Conservation (phyloP, 2,888 invertebrate species). For the Cataglyphis albicans region DNA sequence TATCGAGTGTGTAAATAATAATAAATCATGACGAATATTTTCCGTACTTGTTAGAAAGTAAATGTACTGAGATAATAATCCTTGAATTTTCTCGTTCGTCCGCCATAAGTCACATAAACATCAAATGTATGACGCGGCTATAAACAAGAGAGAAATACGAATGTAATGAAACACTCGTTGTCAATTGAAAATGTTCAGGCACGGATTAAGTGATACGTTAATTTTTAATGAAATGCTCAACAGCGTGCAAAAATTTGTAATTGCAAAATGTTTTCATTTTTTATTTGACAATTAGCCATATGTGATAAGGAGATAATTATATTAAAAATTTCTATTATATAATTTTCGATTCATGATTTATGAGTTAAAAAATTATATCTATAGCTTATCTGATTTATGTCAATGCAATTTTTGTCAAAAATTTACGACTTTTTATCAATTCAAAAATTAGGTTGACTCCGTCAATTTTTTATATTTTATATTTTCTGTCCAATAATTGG, state of each 20-base stretch:
- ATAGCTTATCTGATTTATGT: not conserved
- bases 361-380: not conserved
- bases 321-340: not conserved
- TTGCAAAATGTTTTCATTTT: not conserved
- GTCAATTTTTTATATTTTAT: not conserved
- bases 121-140: slow-evolving; percentile 24
- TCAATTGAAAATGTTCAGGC: slow-evolving; percentile 25
- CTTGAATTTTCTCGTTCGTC: slow-evolving; percentile 28
- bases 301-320: not conserved
- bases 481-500: not conserved
- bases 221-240: slow-evolving; percentile 5
- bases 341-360: not conserved
- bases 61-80: slow-evolving; percentile 22
- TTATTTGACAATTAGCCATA: not conserved
- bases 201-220: slow-evolving; percentile 7
- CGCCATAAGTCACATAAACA: slow-evolving; percentile 22
- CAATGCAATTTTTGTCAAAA: not conserved
- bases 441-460: not conserved
- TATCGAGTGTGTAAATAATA: slow-evolving; percentile 37
- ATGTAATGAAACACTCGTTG: slow-evolving; percentile 23
- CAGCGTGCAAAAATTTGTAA: not conserved
- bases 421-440: not conserved
- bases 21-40: slow-evolving; percentile 32
- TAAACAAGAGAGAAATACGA: slow-evolving; percentile 28
- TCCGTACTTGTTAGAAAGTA: slow-evolving; percentile 40